These are phyloP conservation scores for Ceyx melanurus DNA, from an alignment of 2,113 vertebrate genomes.

Conservation along the genomic window DNA sequence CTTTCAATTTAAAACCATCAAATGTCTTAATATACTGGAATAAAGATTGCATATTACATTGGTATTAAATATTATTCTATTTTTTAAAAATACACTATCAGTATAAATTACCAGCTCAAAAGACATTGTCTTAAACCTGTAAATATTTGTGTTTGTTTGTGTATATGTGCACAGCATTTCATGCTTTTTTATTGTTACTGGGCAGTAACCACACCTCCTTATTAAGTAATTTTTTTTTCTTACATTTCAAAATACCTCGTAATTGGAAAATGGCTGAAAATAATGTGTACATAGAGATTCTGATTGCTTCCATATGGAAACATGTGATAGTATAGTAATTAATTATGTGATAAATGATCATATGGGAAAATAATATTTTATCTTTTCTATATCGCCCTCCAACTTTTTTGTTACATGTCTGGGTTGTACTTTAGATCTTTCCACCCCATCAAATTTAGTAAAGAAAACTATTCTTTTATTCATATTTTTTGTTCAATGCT, in stretches of 20 bases:
- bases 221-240: background rate
- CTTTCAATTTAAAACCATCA: background rate
- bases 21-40: background rate
- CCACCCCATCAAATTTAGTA: background rate
- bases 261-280: background rate
- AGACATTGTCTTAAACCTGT: background rate
- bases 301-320: background rate
- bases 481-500: background rate
- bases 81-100: background rate
- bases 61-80: background rate
- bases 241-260: background rate
- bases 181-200: background rate
- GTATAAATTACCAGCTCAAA: background rate
- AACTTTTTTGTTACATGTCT: accelerated
- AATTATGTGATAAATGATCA: background rate
- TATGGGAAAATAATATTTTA: background rate
- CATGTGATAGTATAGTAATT: background rate
- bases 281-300: background rate
- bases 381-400: background rate
- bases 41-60: background rate
- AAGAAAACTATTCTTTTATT: background rate
- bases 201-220: background rate
- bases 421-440: background rate
- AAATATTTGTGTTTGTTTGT: background rate
- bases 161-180: background rate